These are phyloP conservation scores for Hermodice carunculata DNA, from an alignment of 2,888 invertebrate species.

Conservation along the genomic window DNA sequence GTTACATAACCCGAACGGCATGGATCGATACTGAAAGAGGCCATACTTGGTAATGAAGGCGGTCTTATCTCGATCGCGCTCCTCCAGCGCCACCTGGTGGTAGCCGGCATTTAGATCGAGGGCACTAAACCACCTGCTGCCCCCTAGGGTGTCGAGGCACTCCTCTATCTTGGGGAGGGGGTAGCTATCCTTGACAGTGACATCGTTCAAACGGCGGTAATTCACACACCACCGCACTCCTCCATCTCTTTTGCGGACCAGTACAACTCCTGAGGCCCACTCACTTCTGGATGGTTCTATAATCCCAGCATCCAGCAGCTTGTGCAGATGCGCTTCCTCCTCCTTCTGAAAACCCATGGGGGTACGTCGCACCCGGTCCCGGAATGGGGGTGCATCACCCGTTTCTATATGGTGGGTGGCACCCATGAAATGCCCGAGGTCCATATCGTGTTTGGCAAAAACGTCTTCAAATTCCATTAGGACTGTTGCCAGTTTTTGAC, in stretches of 20 bases:
- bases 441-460: too few species aligned
- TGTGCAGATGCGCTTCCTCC: too few species aligned
- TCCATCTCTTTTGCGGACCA: slow-evolving; percentile 28
- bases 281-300: too few species aligned
- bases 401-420: too few species aligned
- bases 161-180: slow-evolving; percentile 28
- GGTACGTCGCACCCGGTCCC: too few species aligned
- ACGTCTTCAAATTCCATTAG: too few species aligned
- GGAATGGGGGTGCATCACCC: too few species aligned
- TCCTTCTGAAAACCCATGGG: too few species aligned
- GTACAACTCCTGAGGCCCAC: too few species aligned
- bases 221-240: slow-evolving; percentile 30
- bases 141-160: slow-evolving; percentile 34
- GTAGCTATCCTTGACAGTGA: slow-evolving; percentile 29
- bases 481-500: too few species aligned
- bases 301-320: too few species aligned
- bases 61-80: slow-evolving; percentile 33
- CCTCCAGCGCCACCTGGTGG: slow-evolving; percentile 42
- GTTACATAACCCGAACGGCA: slow-evolving; percentile 41
- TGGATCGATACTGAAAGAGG: slow-evolving; percentile 29
- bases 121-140: slow-evolving; percentile 34
- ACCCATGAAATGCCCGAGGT: too few species aligned
- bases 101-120: slow-evolving; percentile 41
- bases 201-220: slow-evolving; percentile 28
- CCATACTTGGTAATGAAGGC: slow-evolving; percentile 35